phyloP scores from a whole-genome alignment of 2,888 invertebrate genomes.

The Bruchidius siliquastri region DNA sequence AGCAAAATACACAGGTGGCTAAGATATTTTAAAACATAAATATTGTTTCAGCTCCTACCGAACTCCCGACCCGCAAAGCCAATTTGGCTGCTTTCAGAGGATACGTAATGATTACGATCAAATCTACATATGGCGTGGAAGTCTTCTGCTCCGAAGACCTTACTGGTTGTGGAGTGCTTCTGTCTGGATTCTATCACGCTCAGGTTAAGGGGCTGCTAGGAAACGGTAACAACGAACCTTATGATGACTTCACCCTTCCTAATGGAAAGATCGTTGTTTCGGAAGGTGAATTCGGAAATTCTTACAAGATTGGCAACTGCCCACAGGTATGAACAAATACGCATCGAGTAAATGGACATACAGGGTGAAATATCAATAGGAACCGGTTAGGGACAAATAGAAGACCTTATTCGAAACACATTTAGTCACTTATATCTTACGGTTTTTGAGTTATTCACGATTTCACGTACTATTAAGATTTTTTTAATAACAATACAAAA shows the following conservation, averaged over 20 bases:
- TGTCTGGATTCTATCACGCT: slow-evolving; percentile 84
- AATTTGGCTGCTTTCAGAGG: slow-evolving; percentile 60
- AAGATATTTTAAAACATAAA: no score
- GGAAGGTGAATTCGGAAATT: slow-evolving; percentile 66
- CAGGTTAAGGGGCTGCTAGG: slow-evolving; percentile 83
- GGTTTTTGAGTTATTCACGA: no score
- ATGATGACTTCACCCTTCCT: slow-evolving; percentile 74
- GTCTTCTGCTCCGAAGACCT: slow-evolving; percentile 59
- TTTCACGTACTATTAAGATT: no score
- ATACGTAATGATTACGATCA: slow-evolving; percentile 55
- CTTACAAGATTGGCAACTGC: slow-evolving; percentile 67
- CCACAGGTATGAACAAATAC: slow-evolving; percentile 31
- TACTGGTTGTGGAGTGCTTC: slow-evolving; percentile 63
- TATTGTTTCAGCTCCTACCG: slow-evolving; percentile 52
- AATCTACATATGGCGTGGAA: slow-evolving; percentile 60
- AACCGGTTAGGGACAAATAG: no score
- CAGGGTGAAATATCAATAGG: no score
- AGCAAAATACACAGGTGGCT: no score
- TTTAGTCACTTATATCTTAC: no score
- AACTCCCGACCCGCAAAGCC: slow-evolving; percentile 67
- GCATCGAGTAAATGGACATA: no score
- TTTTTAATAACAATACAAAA: no score
- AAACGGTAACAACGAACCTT: slow-evolving; percentile 83
- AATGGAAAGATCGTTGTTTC: slow-evolving; percentile 61
- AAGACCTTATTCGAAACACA: no score